phyloP scores from a whole-genome alignment of 30 jellyfish, hydroid and myxozoan species.

The Aurelia sp. region DNA sequence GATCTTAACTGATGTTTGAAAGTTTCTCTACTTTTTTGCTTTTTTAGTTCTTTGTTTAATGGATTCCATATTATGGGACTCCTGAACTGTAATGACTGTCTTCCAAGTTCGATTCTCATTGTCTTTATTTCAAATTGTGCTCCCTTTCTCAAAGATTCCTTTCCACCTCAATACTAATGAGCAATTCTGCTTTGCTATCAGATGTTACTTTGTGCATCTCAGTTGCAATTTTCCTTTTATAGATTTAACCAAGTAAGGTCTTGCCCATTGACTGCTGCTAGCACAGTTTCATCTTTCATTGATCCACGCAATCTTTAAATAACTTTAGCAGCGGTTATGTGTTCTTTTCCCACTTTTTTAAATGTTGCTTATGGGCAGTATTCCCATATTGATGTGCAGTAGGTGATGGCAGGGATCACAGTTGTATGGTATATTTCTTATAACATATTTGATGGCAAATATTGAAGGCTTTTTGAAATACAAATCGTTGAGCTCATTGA shows the following conservation, averaged over 20 bases:
- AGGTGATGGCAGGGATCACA: slow-evolving; percentile 41
- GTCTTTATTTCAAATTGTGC: slow-evolving; percentile 18
- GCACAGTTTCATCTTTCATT: slow-evolving; percentile 29
- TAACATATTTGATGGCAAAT: slow-evolving; percentile 44
- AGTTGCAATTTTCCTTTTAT: slow-evolving; percentile 28
- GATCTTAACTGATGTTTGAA: slow-evolving; percentile 45
- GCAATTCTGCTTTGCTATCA: slow-evolving; percentile 28
- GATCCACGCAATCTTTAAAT: slow-evolving; percentile 24
- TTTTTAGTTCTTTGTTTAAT: slow-evolving; percentile 1
- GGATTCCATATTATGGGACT: not conserved
- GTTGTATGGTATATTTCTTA: slow-evolving; percentile 56
- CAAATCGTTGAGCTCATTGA: slow-evolving; percentile 53
- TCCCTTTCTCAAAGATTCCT: slow-evolving; percentile 40
- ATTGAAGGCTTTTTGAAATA: slow-evolving; percentile 34
- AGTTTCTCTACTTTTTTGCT: slow-evolving; percentile 45
- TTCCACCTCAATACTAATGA: slow-evolving; percentile 15
- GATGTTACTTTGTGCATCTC: slow-evolving; percentile 44
- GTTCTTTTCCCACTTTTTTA: slow-evolving; percentile 25
- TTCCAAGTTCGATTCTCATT: slow-evolving; percentile 59
- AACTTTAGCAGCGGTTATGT: slow-evolving; percentile 62
- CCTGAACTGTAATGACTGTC: slow-evolving; percentile 50
- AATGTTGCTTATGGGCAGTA: slow-evolving; percentile 43
- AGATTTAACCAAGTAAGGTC: slow-evolving; percentile 36
- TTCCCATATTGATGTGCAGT: slow-evolving; percentile 67
- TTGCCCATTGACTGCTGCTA: slow-evolving; percentile 60